These are phyloP conservation scores for Phoebastria nigripes DNA, from an alignment of 2,797 vertebrate genomes.

Conservation along the genomic window DNA sequence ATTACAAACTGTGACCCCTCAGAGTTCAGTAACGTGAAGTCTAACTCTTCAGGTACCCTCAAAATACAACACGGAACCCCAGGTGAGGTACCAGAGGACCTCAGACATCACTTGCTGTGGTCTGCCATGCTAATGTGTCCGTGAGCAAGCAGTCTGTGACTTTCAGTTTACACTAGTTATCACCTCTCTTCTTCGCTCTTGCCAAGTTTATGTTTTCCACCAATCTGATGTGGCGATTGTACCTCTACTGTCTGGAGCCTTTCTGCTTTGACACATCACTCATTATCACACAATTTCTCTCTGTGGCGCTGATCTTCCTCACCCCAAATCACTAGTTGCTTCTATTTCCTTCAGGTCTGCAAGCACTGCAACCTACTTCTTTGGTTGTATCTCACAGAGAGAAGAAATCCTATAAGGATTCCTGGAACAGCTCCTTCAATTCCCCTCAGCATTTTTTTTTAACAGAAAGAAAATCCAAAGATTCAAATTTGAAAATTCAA, in stretches of 20 bases:
- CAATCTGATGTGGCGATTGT: background rate
- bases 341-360: background rate
- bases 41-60: background rate
- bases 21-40: background rate
- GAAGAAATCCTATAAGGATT: background rate
- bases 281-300: background rate
- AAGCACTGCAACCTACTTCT: background rate
- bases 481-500: background rate
- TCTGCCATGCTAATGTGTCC: fast-evolving
- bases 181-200: background rate
- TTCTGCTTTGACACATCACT: background rate
- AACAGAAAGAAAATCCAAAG: background rate
- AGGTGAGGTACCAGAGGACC: background rate
- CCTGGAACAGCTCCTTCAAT: background rate
- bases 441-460: background rate
- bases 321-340: background rate
- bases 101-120: background rate
- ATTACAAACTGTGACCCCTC: background rate
- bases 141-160: background rate
- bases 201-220: background rate
- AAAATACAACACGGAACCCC: background rate
- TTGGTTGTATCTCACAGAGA: background rate
- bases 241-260: background rate
- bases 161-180: background rate
- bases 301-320: background rate